Evolutionary conservation across 2,888 invertebrate genomes (phyloP).

Genomic region (Drosophila merina): DNA sequence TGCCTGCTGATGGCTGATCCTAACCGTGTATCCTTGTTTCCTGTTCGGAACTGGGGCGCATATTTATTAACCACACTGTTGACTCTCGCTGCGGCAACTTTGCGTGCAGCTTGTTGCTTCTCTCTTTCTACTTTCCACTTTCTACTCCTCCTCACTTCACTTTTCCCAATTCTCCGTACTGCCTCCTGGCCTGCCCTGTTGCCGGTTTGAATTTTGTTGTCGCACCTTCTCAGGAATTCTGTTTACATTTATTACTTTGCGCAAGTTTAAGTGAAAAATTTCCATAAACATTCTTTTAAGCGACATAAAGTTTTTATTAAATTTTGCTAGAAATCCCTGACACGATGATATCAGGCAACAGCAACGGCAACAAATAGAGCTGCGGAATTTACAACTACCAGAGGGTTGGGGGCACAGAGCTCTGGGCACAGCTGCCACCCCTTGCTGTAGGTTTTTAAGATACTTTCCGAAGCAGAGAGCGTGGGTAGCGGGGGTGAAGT

Average conservation of each 20-base stretch:
- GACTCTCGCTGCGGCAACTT: constrained; percentile 64
- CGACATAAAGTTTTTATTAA: constrained; percentile 82
- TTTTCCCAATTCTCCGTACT: not conserved
- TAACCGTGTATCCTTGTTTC: constrained; percentile 36
- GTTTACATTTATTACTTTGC: constrained; percentile 83
- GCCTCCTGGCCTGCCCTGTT: constrained; percentile 8
- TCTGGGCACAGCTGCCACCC: constrained; percentile 12
- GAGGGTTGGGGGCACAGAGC: constrained; percentile 13
- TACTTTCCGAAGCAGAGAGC: constrained; percentile 34
- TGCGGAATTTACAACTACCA: constrained; percentile 73
- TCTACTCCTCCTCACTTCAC: not conserved
- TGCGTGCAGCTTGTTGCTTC: constrained; percentile 47
- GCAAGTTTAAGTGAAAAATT: constrained; percentile 82
- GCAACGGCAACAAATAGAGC: constrained; percentile 69
- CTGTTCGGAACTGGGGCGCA: constrained; percentile 63
- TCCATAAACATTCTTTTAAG: constrained; percentile 83
- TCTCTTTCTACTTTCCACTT: not conserved
- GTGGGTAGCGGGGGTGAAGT: constrained; percentile 36
- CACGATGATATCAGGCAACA: constrained; percentile 73
- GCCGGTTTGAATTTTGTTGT: constrained; percentile 72
- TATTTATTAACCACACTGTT: constrained; percentile 77
- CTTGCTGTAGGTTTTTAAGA: constrained; percentile 42
- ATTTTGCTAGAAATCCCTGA: constrained; percentile 79
- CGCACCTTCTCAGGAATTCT: constrained; percentile 81
- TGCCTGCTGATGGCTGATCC: constrained; percentile 51